phyloP scores from a whole-genome alignment of 2,113 vertebrate genomes.

The Cathartes aura region DNA sequence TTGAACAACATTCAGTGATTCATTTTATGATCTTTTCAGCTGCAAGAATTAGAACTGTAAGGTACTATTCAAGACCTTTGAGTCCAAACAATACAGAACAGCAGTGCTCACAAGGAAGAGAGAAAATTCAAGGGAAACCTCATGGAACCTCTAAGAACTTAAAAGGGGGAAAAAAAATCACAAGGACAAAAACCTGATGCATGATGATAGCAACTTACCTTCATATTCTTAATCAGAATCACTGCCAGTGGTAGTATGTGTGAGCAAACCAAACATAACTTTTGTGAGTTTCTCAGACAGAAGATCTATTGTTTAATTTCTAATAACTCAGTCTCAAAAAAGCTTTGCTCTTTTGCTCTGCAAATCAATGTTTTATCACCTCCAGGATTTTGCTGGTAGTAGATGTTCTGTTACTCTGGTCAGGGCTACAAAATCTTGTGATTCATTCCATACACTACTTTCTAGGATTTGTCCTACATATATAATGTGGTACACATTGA shows the following conservation, averaged over 20 bases:
- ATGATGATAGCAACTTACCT: background rate
- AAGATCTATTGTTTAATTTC: background rate
- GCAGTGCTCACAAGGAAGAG: background rate
- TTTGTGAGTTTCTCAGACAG: background rate
- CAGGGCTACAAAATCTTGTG: background rate
- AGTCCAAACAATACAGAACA: background rate
- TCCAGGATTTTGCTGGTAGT: background rate
- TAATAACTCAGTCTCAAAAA: background rate
- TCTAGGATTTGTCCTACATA: background rate
- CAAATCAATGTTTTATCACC: background rate
- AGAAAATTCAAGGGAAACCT: background rate
- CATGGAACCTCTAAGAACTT: background rate
- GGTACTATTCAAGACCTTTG: background rate
- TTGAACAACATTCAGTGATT: background rate
- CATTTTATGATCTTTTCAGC: background rate
- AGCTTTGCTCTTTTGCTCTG: background rate
- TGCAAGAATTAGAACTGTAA: background rate
- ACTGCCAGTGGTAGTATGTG: background rate
- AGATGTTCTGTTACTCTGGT: background rate
- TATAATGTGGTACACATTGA: background rate
- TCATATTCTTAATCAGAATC: background rate
- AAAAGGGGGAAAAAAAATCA: background rate
- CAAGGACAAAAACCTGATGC: background rate
- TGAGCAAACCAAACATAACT: background rate
- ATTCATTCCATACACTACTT: background rate